Base-by-base conservation (phyloP, 1,140 invertebrate genomes). In the Periplaneta americana region DNA sequence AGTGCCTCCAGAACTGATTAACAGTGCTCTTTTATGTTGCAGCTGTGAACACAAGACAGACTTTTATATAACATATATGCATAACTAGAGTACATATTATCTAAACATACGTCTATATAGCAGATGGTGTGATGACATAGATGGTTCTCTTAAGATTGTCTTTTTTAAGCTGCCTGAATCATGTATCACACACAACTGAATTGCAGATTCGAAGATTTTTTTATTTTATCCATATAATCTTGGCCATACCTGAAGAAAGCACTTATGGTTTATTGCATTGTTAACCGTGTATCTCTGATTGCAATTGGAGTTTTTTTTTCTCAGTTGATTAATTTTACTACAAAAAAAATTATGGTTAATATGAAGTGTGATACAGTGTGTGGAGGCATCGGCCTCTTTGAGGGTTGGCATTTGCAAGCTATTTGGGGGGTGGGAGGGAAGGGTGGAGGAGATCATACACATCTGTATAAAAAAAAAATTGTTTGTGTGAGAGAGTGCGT, bases 21-120 rank as follows among this genome's bases (percentile, higher is more conserved):
- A 81, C 81, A 81, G 81, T 81, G 81, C 81, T 81, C 74, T 78
- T 81, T 39, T 77, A 78, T 75, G 66, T 81, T 81, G 81, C 36
- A 78, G 81, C 81, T 81, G 75, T 77, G 81, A 76, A 39, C 57
- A 76, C 37, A 80, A 80, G 15, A 36, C 66, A 80, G 80, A 80
- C 80, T 80, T 80, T 80, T 80, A 35, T 80, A 80, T 80, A 81
- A 37, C 57, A 35, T 57, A n/a, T 32, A 78, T 9, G 75, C 81
- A 81, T 76, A 81, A 18, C 66, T 35, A 57, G 39, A 57, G 18
- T 80, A 80, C 37, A 80, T 74, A 80, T 74, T 74, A 80, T 80
- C 34, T 78, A 78, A 78, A 48, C n/a, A 31, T 37, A 78, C 77
- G n/a, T 34, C 36, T 78, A 78, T 78, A 78, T 37, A 78, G 22